Evolutionary conservation across 2,888 invertebrate genomes (phyloP).

Genomic region (Cryptosula pallasiana): DNA sequence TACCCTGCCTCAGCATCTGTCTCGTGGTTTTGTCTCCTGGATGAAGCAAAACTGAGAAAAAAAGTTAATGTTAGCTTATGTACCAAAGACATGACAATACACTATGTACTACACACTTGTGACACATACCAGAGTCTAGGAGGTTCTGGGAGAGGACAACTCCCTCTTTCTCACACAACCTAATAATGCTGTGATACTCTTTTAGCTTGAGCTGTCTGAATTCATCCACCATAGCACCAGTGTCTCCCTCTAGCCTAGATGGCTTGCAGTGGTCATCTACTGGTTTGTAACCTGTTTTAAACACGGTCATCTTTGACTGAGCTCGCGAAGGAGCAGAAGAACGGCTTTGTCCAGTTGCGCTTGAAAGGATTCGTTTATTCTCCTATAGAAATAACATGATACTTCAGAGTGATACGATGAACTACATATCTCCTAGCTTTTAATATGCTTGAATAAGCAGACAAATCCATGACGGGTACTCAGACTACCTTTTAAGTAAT

Average conservation of each 20-base stretch:
- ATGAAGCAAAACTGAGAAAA: constrained; percentile 40
- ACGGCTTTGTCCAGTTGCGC: not conserved
- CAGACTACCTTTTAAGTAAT: too few relatives aligned
- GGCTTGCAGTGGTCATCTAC: constrained; percentile 43
- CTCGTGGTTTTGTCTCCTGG: constrained; percentile 36
- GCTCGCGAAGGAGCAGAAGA: not conserved
- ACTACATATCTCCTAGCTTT: too few relatives aligned
- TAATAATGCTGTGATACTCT: constrained; percentile 40
- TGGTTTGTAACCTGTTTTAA: constrained; percentile 41
- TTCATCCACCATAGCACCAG: constrained; percentile 37
- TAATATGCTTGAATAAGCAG: too few relatives aligned
- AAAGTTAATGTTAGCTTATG: too few relatives aligned
- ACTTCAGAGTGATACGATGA: too few relatives aligned
- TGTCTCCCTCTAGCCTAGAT: constrained; percentile 41
- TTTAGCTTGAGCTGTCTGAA: constrained; percentile 42
- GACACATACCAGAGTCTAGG: constrained; percentile 43
- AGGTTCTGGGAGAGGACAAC: constrained; percentile 36
- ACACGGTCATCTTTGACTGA: constrained; percentile 25
- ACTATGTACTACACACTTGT: not conserved
- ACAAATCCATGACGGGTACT: too few relatives aligned
- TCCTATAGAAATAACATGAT: too few relatives aligned
- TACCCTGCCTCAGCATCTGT: not conserved
- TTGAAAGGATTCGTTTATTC: too few relatives aligned
- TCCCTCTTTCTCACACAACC: constrained; percentile 38
- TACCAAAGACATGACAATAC: not conserved